Percentiles rank a stretch among this genome's conserved stretches.
phyloP scores from a whole-genome alignment of 2,888 invertebrate genomes.

The Clepsis dumicolana region DNA sequence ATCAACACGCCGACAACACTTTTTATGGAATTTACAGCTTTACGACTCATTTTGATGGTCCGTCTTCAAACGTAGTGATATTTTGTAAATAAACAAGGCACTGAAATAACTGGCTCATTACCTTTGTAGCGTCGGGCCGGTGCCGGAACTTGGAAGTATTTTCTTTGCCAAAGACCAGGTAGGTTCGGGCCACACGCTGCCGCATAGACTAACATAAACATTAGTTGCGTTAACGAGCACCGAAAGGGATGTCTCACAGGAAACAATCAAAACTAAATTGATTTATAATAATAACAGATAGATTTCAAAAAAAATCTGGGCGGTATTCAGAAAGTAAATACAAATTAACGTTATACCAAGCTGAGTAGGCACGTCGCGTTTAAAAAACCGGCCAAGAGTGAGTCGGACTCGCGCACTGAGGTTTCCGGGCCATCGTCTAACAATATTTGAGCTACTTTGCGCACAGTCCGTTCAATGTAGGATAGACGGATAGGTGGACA shows the following conservation, averaged over 20 bases:
- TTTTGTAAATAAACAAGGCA: constrained; percentile 85
- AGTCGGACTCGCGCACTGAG: too few relatives aligned
- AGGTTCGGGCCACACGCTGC: constrained; percentile 41
- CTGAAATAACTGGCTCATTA: constrained; percentile 84
- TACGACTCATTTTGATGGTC: constrained; percentile 85
- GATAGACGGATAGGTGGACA: too few relatives aligned
- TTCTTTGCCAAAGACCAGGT: constrained; percentile 55
- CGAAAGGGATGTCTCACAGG: constrained; percentile 32
- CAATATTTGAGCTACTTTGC: too few relatives aligned
- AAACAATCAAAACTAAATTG: constrained; percentile 27
- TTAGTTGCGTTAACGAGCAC: constrained; percentile 3
- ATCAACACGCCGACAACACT: constrained; percentile 77
- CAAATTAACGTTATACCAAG: too few relatives aligned
- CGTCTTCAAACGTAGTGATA: constrained; percentile 86
- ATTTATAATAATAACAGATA: constrained; percentile 10
- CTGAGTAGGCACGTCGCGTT: too few relatives aligned
- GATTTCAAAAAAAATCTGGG: not conserved
- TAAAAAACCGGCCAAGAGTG: too few relatives aligned
- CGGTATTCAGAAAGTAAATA: not conserved
- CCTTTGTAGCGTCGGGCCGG: constrained; percentile 80
- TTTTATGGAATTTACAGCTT: constrained; percentile 85
- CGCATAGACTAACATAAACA: constrained; percentile 36
- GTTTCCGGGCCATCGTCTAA: too few relatives aligned
- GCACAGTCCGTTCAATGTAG: too few relatives aligned
- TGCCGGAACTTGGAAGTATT: constrained; percentile 68